phyloP scores from a whole-genome alignment of 2,113 vertebrate species.

The Glaucidium brasilianum region DNA sequence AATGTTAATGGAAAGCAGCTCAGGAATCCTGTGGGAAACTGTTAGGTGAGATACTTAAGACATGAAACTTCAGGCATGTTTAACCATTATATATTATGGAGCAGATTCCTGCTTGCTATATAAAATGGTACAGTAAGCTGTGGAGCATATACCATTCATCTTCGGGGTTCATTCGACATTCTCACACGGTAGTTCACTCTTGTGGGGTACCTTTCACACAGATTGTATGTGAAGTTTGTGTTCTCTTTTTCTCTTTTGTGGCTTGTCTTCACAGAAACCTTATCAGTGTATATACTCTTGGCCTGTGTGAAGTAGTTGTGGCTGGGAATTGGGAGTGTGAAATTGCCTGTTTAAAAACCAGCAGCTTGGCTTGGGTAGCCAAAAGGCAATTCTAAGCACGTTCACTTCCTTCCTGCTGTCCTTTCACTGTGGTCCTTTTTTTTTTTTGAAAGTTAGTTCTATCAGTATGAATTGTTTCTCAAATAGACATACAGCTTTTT shows the following conservation, averaged over 20 bases:
- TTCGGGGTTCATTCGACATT: background rate
- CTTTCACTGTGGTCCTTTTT: background rate
- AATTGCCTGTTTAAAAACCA: background rate
- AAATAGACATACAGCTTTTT: fast-evolving
- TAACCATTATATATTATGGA: background rate
- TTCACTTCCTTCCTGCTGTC: background rate
- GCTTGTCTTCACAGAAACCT: background rate
- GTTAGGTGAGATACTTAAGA: background rate
- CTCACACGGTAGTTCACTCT: background rate
- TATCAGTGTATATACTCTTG: background rate
- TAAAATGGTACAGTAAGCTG: fast-evolving
- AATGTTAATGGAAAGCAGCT: background rate
- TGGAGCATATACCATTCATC: background rate
- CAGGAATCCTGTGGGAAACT: background rate
- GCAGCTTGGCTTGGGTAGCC: background rate
- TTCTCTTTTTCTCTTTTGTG: background rate
- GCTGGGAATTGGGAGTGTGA: background rate
- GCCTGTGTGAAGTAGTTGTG: background rate
- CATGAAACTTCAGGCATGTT: background rate
- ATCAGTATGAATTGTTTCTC: background rate
- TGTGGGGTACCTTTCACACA: background rate
- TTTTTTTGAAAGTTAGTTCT: background rate
- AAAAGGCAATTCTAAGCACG: background rate
- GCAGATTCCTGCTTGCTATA: background rate
- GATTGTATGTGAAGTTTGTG: background rate